A percentile compares a stretch with the other conserved stretches of the same genome.
These are phyloP conservation scores for Agrotis puta DNA, from an alignment of 2,888 invertebrate species.

Conservation along the genomic window DNA sequence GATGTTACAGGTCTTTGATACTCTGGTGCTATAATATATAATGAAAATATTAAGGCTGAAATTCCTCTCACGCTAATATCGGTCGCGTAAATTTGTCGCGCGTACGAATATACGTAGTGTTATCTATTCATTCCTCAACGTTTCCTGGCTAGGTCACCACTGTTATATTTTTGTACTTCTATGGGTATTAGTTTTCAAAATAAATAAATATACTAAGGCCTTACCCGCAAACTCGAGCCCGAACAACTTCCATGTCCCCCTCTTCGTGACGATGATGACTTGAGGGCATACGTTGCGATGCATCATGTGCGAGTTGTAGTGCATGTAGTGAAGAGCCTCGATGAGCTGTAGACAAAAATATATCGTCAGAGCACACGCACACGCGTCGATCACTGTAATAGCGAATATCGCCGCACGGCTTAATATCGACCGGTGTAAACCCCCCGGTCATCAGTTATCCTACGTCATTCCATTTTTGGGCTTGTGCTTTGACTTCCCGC, in stretches of 20 bases:
- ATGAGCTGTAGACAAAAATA: constrained; percentile 93
- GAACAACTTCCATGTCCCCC: constrained; percentile 98
- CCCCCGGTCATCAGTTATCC: too few species aligned
- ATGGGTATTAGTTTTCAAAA: neutral
- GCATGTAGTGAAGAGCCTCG: constrained; percentile 97
- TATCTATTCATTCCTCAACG: too few species aligned
- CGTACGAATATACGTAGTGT: too few species aligned
- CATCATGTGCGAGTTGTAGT: constrained; percentile 96
- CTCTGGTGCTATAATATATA: neutral
- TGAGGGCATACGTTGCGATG: constrained; percentile 99
- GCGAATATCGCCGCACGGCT: too few species aligned
- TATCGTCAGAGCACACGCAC: neutral
- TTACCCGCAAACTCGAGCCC: constrained; percentile 98
- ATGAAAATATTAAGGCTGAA: neutral
- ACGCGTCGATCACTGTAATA: too few species aligned
- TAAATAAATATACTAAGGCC: constrained; percentile 52
- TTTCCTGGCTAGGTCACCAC: neutral
- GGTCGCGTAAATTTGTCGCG: too few species aligned
- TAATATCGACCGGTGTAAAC: too few species aligned
- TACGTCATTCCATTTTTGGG: too few species aligned
- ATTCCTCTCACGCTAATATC: too few species aligned
- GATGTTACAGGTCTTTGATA: neutral
- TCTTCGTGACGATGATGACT: constrained; percentile 97
- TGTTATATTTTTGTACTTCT: neutral
- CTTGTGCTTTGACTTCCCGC: too few species aligned